A percentile compares a stretch with the other conserved stretches of the same genome.
phyloP scores from a whole-genome alignment of 53 echinoderm and acorn worm species.

The Stichopus horrens region DNA sequence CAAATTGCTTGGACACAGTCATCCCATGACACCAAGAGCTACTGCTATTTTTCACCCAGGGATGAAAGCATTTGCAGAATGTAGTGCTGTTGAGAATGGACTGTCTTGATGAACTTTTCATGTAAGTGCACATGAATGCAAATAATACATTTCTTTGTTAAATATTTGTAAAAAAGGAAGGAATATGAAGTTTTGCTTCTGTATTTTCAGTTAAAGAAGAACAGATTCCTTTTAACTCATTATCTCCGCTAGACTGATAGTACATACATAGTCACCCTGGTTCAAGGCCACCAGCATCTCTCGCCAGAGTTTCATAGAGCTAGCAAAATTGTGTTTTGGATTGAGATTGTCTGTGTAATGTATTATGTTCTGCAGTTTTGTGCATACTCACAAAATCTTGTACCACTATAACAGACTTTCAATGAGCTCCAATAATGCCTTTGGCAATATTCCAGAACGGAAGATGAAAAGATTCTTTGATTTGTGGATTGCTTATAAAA shows the following conservation, averaged over 20 bases:
- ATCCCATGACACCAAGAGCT: too few species aligned
- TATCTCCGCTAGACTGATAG: background rate
- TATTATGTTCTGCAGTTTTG: background rate
- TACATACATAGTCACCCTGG: background rate
- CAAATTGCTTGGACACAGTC: too few species aligned
- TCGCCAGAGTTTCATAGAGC: background rate
- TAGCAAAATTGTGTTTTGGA: background rate
- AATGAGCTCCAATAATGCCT: background rate
- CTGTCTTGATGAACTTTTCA: background rate
- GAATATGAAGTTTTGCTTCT: background rate
- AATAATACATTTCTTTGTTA: background rate
- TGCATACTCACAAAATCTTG: too few species aligned
- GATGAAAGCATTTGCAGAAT: too few species aligned
- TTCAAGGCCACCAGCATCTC: background rate
- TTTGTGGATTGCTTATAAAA: background rate
- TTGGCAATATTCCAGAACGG: background rate
- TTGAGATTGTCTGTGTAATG: background rate
- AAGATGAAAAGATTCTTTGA: background rate
- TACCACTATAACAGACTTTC: too few species aligned
- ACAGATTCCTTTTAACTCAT: background rate
- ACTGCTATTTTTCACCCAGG: too few species aligned
- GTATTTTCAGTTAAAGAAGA: background rate
- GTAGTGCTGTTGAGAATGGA: background rate
- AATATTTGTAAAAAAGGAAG: background rate
- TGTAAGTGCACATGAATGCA: background rate